A percentile compares a stretch with the other conserved stretches of the same genome.
Conservation (phyloP, 2,888 invertebrate species). For the Pollenia amentaria region DNA sequence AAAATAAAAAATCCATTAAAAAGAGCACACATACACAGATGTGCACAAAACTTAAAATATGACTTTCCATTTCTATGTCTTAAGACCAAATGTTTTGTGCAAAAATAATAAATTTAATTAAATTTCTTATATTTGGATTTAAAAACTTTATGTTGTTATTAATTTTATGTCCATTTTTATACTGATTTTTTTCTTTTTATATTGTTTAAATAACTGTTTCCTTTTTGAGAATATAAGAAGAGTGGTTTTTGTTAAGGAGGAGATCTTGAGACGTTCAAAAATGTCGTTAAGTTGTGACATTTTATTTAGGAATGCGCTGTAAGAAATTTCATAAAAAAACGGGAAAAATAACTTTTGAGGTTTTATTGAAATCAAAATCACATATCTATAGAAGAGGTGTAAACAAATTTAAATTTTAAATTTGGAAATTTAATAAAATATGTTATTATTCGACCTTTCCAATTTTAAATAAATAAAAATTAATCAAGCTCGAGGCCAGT, state of each 20-base stretch:
- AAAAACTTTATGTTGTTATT: background rate
- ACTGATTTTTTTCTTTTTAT: slow-evolving; percentile 18
- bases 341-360: too few species aligned
- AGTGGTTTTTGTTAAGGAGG: background rate
- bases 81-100: background rate
- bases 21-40: background rate
- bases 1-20: slow-evolving; percentile 43
- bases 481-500: too few species aligned
- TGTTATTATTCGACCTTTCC: too few species aligned
- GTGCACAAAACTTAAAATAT: slow-evolving; percentile 7
- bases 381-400: too few species aligned
- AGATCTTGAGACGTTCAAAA: slow-evolving; percentile 5
- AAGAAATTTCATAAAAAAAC: too few species aligned
- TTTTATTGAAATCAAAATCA: too few species aligned
- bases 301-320: too few species aligned
- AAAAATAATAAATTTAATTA: slow-evolving; percentile 47
- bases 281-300: background rate
- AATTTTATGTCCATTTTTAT: background rate
- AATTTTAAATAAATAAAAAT: too few species aligned
- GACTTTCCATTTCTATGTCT: slow-evolving; percentile 45
- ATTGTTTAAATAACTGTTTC: slow-evolving; percentile 36
- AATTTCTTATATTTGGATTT: slow-evolving; percentile 22
- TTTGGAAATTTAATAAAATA: too few species aligned
- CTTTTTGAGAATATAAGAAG: slow-evolving; percentile 37
- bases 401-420: too few species aligned